Evolutionary conservation across 2,113 vertebrate genomes (phyloP).

Genomic region (Hippolais icterina): DNA sequence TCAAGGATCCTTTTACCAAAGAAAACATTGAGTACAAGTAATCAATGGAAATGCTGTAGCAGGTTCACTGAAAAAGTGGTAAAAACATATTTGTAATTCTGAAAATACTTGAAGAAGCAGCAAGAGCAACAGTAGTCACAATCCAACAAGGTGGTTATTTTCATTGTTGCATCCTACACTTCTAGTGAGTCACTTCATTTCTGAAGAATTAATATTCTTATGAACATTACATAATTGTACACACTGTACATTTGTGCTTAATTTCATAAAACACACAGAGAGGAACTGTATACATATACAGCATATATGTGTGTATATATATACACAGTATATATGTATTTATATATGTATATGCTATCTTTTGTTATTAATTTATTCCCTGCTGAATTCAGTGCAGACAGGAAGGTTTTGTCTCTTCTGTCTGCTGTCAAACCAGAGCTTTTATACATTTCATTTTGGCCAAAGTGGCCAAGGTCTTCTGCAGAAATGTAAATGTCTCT

Average conservation of each 20-base stretch:
- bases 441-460: neutral
- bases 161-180: neutral
- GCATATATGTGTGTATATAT: neutral
- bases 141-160: neutral
- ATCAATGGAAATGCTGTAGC: neutral
- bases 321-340: neutral
- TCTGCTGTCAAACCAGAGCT: neutral
- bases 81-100: neutral
- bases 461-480: neutral
- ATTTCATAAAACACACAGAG: neutral
- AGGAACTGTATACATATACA: neutral
- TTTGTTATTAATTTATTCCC: neutral
- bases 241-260: neutral
- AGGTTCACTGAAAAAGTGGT: neutral
- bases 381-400: neutral
- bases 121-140: neutral
- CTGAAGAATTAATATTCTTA: neutral
- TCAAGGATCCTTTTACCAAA: neutral
- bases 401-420: neutral
- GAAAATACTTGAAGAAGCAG: neutral
- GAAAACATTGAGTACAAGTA: neutral
- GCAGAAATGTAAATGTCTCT: neutral
- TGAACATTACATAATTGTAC: neutral
- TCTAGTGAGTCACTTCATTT: neutral
- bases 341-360: neutral